phyloP scores from a whole-genome alignment of 2,113 vertebrate species.

The Tupaia chinensis region DNA sequence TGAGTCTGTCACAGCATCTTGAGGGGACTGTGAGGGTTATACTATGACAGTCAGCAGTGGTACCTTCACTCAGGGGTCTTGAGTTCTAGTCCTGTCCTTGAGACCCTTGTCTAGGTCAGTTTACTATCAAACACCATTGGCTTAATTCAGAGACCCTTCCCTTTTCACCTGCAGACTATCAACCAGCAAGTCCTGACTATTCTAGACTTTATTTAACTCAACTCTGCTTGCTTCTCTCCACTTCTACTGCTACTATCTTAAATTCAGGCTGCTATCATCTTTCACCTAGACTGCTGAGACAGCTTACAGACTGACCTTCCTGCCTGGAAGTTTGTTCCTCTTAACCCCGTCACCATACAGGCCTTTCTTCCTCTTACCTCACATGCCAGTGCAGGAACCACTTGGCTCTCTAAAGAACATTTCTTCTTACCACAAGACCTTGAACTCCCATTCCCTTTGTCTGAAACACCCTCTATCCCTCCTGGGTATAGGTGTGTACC shows the following conservation, averaged over 20 bases:
- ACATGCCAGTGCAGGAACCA: background rate
- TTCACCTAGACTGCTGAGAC: background rate
- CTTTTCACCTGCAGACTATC: slow-evolving; percentile 1
- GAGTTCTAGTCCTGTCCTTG: background rate
- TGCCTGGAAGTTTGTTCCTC: background rate
- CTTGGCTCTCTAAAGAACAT: background rate
- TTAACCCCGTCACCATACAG: background rate
- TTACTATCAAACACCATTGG: background rate
- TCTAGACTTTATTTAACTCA: background rate
- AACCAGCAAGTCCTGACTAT: background rate
- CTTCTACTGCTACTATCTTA: background rate
- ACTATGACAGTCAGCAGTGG: background rate
- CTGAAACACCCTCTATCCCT: background rate
- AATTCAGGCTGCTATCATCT: background rate
- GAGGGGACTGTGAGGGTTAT: background rate
- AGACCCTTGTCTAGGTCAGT: background rate
- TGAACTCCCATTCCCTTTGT: background rate
- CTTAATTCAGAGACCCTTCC: background rate
- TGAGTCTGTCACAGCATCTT: background rate
- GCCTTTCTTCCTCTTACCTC: background rate
- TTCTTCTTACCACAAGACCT: background rate
- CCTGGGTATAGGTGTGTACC: background rate
- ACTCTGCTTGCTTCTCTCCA: background rate
- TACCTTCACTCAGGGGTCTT: background rate
- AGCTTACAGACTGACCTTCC: background rate